Percentiles rank a stretch among this genome's conserved stretches.
Evolutionary conservation across 2,113 vertebrate species (phyloP).

Genomic region (Tragelaphus strepsiceros): DNA sequence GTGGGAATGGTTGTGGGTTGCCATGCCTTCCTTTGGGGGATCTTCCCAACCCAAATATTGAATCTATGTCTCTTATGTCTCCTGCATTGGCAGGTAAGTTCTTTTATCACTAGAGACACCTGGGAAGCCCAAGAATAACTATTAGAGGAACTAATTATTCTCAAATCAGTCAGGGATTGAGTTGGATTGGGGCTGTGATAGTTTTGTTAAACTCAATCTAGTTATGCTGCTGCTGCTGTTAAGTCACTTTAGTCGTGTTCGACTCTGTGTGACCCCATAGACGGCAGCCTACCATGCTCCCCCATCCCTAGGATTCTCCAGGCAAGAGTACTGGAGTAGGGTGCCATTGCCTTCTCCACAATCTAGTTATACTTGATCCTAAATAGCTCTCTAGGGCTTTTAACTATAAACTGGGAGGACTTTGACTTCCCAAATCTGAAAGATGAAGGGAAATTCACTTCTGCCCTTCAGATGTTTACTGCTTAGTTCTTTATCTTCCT

Average conservation of each 20-base stretch:
- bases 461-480: not conserved
- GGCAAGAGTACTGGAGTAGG: too few species aligned
- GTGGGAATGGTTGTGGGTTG: not conserved
- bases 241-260: too few species aligned
- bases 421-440: slow-evolving; percentile 8
- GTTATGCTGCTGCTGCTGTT: not conserved
- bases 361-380: not conserved
- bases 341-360: not conserved
- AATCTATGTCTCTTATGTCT: not conserved
- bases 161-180: not conserved
- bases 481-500: not conserved
- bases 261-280: too few species aligned
- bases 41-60: not conserved
- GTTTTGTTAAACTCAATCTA: not conserved
- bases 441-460: not conserved
- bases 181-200: not conserved
- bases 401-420: not conserved
- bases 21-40: not conserved
- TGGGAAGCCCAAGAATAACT: not conserved
- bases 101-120: not conserved
- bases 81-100: not conserved
- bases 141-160: not conserved
- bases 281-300: too few species aligned
- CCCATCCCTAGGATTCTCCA: too few species aligned
- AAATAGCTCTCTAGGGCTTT: not conserved